phyloP scores from a whole-genome alignment of 53 echinoderm and acorn worm genomes.

The Holothuria leucospilota region DNA sequence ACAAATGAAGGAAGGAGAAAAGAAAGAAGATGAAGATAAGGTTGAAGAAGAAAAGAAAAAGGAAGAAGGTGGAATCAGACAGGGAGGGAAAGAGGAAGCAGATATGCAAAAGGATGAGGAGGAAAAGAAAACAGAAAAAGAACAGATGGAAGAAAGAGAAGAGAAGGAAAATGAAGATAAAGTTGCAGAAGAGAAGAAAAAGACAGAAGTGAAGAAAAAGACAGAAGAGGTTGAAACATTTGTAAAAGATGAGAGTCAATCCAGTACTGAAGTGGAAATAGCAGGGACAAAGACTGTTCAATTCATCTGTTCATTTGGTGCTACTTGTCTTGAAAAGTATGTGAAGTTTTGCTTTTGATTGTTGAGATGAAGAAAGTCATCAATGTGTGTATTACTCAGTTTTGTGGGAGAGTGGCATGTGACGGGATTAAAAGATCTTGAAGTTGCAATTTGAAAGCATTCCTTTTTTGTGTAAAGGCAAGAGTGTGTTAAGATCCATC shows the following conservation, averaged over 20 bases:
- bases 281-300: slow-evolving; percentile 77
- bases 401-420: too few species aligned
- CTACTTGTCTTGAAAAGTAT: slow-evolving; percentile 92
- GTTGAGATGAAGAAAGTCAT: not conserved
- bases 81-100: too few species aligned
- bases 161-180: not conserved
- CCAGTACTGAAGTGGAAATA: not conserved
- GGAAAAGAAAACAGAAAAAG: not conserved
- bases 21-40: not conserved
- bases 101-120: not conserved
- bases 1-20: not conserved
- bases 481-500: too few species aligned
- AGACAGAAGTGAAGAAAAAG: slow-evolving; percentile 30
- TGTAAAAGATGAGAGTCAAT: too few species aligned
- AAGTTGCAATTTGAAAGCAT: too few species aligned
- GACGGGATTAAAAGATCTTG: too few species aligned
- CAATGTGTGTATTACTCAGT: too few species aligned
- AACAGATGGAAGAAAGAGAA: not conserved
- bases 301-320: slow-evolving; percentile 90
- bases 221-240: slow-evolving; percentile 21
- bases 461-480: too few species aligned
- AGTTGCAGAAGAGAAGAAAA: slow-evolving; percentile 34
- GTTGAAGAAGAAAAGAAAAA: slow-evolving; percentile 40
- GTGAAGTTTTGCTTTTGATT: slow-evolving; percentile 1
- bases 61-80: not conserved